A percentile compares a stretch with the other conserved stretches of the same genome.
Evolutionary conservation across 1,140 invertebrate species (phyloP).

Genomic region (Drosophila punjabiensis): DNA sequence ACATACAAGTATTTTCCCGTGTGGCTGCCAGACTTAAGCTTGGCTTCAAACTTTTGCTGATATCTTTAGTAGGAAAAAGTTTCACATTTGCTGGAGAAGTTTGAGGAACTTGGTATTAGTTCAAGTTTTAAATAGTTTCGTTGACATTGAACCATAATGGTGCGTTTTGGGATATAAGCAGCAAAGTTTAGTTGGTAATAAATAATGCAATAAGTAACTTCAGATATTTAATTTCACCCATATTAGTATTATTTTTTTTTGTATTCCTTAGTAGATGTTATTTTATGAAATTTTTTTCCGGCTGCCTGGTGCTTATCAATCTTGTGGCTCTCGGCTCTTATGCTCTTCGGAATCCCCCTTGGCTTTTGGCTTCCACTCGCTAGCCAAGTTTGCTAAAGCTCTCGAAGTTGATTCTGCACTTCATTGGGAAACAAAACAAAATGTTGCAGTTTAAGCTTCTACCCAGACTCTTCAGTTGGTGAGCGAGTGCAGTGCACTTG

Average conservation of each 20-base stretch:
- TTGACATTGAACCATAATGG: slow-evolving; percentile 19
- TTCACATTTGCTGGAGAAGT: slow-evolving; percentile 27
- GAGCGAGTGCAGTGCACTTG: slow-evolving; percentile 23
- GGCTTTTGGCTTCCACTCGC: background rate
- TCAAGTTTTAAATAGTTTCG: slow-evolving; percentile 21
- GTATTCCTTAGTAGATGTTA: background rate
- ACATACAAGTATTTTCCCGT: background rate
- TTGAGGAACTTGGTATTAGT: slow-evolving; percentile 11
- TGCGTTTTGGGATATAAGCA: background rate
- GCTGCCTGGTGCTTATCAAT: slow-evolving; percentile 9
- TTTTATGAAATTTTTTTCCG: background rate
- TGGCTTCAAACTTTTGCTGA: slow-evolving; percentile 31
- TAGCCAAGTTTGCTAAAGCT: slow-evolving; percentile 18
- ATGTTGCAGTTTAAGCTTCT: slow-evolving; percentile 48
- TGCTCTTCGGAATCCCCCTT: background rate
- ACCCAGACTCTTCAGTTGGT: slow-evolving; percentile 18
- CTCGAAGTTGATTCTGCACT: slow-evolving; percentile 42
- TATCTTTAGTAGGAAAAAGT: slow-evolving; percentile 23
- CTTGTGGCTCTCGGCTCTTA: background rate
- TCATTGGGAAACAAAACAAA: slow-evolving; percentile 45
- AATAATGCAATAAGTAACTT: background rate
- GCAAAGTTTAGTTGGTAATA: background rate
- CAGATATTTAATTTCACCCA: background rate
- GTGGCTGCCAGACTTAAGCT: slow-evolving; percentile 17
- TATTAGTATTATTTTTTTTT: background rate